Evolutionary conservation across 64 coral and sea anemone species (phyloP), one percentile per base, ranked within the genome.

Genomic region (Montipora cactus): DNA sequence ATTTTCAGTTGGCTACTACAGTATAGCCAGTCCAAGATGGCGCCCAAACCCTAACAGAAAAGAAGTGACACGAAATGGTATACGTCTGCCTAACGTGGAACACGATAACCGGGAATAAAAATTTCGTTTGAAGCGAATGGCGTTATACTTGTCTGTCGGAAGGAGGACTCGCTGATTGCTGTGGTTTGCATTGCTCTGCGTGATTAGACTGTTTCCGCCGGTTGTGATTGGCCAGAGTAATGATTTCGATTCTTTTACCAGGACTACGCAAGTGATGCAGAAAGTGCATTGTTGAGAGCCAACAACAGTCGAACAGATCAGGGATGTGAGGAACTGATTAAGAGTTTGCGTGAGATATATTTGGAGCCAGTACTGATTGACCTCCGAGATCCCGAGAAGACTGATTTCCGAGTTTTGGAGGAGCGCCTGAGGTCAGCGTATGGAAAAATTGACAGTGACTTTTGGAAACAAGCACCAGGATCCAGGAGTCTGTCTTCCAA

Each of bases 231-330:
- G 3, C 14, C 7, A 28, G 18, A 10, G 2, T 46, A 81, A 20
- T 59, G 28, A 10, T 67, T 16, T 45, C 4, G 15, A 47, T 48
- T 13, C 7, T 83, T 10, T 84, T 4, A 3, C 25, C 37, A 84
- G 81, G 67, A 84, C 59, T 50, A 67, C 45, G 59, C 81, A 70
- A 59, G 67, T 61, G 25, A 84, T 16, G 61, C 16, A 4, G 81
- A 84, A 59, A 84, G 81, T 84, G 81, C 44, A 47, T 70, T 67
- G 59, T 22, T 84, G 28, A 66, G 59, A 49, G 45, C 67, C 14
- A 84, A 84, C 58, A 84, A 84, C 81, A 69, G 28, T 47, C 10
- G 47, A 66, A 84, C 81, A 3, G 81, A 84, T 11, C 28, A 68
- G 44, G 59, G 67, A 45, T 84, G 81, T 5, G 19, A 8, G 9